These are phyloP conservation scores for Dexiosoma caninum DNA, from an alignment of 2,888 invertebrate species.

Conservation along the genomic window DNA sequence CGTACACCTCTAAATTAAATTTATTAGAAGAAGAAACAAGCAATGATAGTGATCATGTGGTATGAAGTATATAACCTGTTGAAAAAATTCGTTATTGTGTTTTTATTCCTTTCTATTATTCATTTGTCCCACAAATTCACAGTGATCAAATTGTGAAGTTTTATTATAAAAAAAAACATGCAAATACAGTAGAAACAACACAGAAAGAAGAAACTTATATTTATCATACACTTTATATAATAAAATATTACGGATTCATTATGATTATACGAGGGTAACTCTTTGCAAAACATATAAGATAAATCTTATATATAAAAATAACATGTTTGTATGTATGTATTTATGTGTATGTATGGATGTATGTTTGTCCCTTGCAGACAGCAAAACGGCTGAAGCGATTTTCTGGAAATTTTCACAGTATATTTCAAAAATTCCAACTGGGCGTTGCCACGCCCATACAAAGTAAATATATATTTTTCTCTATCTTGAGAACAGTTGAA, in stretches of 20 bases:
- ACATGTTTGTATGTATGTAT: no score
- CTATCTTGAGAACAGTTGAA: no score
- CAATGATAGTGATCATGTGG: not conserved
- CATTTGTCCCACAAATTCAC: slow-evolving; percentile 49
- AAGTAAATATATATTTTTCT: no score
- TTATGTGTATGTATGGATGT: no score
- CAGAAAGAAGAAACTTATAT: not conserved
- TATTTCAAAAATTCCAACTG: no score
- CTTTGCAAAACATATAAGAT: not conserved
- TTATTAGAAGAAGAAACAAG: no score
- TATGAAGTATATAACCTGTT: slow-evolving; percentile 16
- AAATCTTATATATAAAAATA: no score
- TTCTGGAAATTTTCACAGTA: no score
- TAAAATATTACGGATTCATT: slow-evolving; percentile 24
- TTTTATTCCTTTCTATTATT: slow-evolving; percentile 16
- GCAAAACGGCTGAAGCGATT: no score
- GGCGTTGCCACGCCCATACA: no score
- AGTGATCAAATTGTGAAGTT: slow-evolving; percentile 26
- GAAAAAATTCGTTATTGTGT: not conserved
- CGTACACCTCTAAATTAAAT: no score
- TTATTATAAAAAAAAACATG: slow-evolving; percentile 9
- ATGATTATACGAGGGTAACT: not conserved
- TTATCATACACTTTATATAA: not conserved
- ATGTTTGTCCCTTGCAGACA: no score
- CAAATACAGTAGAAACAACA: slow-evolving; percentile 5